phyloP scores from a whole-genome alignment of 1,140 invertebrate genomes.

The Zaprionus tsacasi region DNA sequence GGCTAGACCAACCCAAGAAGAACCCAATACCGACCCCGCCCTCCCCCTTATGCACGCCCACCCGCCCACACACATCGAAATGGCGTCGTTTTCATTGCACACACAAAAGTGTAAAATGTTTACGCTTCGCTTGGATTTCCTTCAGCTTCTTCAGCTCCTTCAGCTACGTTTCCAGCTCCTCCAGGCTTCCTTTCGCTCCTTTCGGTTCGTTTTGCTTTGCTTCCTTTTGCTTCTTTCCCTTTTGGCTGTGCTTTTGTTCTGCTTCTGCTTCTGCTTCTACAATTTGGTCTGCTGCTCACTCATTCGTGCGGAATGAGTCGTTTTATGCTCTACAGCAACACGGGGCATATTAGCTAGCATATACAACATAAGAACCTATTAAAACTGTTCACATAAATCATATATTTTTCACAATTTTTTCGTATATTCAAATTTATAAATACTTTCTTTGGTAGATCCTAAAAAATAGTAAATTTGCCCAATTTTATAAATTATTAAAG shows the following conservation, averaged over 20 bases:
- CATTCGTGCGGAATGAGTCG: conserved; percentile 75
- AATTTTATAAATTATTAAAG: background rate
- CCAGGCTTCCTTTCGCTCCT: conserved; percentile 33
- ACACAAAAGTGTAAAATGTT: conserved; percentile 81
- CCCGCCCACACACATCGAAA: conserved; percentile 46
- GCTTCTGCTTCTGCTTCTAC: conserved; percentile 4
- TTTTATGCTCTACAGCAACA: conserved; percentile 59
- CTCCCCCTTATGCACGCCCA: background rate
- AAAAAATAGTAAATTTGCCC: too few relatives aligned
- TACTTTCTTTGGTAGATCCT: too few relatives aligned
- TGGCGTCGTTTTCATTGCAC: conserved; percentile 76
- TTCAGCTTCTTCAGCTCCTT: conserved; percentile 37
- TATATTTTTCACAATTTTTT: too few relatives aligned
- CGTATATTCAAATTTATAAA: too few relatives aligned
- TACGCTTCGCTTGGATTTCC: conserved; percentile 73
- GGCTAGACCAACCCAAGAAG: background rate
- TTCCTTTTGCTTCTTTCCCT: conserved; percentile 16
- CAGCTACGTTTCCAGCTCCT: conserved; percentile 4
- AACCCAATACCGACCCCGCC: background rate
- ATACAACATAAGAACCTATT: too few relatives aligned
- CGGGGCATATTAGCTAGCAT: conserved; percentile 19
- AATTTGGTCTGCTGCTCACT: conserved; percentile 8
- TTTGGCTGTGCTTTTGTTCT: conserved; percentile 8
- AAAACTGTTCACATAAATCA: too few relatives aligned
- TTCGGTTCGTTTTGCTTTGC: conserved; percentile 17